Conservation (phyloP, 2,888 invertebrate species). For the Slavum lentiscoides region DNA sequence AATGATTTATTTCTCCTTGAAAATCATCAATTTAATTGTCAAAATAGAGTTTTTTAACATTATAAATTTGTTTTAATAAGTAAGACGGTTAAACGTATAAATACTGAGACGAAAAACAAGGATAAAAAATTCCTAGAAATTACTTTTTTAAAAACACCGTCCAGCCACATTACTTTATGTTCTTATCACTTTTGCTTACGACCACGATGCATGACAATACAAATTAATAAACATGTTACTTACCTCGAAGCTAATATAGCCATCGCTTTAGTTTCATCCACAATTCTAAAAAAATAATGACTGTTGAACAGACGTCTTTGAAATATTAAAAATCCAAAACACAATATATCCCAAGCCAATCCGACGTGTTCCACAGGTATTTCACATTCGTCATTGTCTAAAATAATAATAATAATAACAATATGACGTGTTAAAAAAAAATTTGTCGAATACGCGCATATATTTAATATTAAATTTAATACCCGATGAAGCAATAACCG, state of each 20-base stretch:
- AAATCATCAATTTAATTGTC: too few species aligned
- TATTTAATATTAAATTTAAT: not conserved
- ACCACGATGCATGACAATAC: not conserved
- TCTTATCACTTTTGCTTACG: too few species aligned
- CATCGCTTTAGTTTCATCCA: constrained; percentile 93
- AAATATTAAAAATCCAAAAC: constrained; percentile 89
- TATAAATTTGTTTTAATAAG: too few species aligned
- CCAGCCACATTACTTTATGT: too few species aligned
- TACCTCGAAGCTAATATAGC: constrained; percentile 89
- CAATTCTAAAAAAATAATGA: constrained; percentile 95
- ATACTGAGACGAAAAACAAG: too few species aligned
- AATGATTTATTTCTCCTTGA: too few species aligned
- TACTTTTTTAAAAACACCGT: too few species aligned
- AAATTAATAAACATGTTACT: not conserved
- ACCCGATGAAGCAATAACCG: constrained; percentile 28
- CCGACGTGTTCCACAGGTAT: constrained; percentile 83
- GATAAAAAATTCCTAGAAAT: too few species aligned
- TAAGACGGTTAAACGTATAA: too few species aligned
- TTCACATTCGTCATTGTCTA: constrained; percentile 63
- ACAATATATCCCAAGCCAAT: constrained; percentile 91
- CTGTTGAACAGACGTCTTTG: constrained; percentile 91
- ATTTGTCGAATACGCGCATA: too few species aligned
- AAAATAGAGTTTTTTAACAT: too few species aligned
- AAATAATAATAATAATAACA: not conserved
- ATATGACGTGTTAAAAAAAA: too few species aligned